Conservation (phyloP, 2,888 invertebrate species). For the Lycophotia porphyrea region DNA sequence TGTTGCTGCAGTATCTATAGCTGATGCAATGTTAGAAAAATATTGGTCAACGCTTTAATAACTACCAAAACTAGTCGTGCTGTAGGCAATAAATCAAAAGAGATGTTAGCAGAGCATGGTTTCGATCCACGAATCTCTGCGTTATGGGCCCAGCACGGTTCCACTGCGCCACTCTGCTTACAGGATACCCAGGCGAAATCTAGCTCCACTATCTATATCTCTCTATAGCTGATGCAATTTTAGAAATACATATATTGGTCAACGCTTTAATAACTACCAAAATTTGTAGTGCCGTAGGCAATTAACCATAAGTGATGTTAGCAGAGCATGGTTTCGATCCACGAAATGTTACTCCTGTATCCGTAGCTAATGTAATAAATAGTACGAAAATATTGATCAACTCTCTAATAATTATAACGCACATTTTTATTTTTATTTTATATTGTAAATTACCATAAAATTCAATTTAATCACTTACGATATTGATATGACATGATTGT, state of each 20-base stretch:
- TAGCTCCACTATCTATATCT: too few relatives aligned
- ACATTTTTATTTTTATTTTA: too few relatives aligned
- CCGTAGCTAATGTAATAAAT: background rate
- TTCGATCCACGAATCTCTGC: slow-evolving; percentile 98
- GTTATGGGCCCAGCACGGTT: slow-evolving; percentile 96
- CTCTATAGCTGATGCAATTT: background rate
- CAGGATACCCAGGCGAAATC: background rate
- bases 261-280: background rate
- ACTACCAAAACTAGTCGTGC: background rate
- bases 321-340: slow-evolving; percentile 93
- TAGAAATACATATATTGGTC: background rate
- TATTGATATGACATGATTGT: too few relatives aligned
- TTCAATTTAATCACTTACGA: too few relatives aligned
- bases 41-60: background rate
- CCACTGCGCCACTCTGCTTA: slow-evolving; percentile 95
- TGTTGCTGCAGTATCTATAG: background rate
- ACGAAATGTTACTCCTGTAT: slow-evolving; percentile 89
- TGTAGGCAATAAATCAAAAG: slow-evolving; percentile 10
- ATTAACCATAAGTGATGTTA: slow-evolving; percentile 7
- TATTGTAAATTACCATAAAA: too few relatives aligned
- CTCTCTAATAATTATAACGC: background rate
- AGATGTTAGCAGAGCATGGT: slow-evolving; percentile 82
- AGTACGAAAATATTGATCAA: background rate
- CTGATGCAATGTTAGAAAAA: background rate
- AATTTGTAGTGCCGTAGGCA: background rate